Evolutionary conservation across 2,797 vertebrate genomes (phyloP).

Genomic region (Carcharodon carcharias): DNA sequence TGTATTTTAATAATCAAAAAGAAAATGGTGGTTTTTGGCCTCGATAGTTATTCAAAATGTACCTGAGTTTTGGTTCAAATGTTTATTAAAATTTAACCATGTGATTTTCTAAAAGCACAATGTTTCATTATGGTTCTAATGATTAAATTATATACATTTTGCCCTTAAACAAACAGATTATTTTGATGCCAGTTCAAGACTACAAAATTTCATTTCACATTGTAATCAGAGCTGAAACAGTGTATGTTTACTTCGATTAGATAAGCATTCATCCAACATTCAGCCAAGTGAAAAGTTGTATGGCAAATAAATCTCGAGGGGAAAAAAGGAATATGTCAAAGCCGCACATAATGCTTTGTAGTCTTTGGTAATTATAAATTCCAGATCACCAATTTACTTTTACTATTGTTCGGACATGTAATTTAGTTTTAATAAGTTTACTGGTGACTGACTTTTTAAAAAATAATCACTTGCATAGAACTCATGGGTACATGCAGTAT

Average conservation of each 20-base stretch:
- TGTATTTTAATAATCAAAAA: not conserved
- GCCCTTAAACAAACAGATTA: not conserved
- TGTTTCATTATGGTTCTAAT: not conserved
- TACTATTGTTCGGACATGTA: not conserved
- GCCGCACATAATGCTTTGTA: not conserved
- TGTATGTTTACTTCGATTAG: not conserved
- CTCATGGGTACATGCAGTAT: not conserved
- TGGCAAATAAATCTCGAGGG: not conserved
- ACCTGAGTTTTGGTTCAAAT: not conserved
- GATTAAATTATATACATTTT: not conserved
- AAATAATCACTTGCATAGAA: not conserved
- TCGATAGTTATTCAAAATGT: not conserved
- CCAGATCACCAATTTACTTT: not conserved
- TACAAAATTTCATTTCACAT: not conserved
- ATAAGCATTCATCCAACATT: not conserved
- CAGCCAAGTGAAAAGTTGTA: not conserved
- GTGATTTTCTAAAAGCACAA: not conserved
- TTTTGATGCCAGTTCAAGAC: not conserved
- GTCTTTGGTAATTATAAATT: not conserved
- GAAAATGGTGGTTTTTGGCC: not conserved
- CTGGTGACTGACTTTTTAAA: not conserved
- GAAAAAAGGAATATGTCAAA: not conserved
- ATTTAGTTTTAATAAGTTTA: not conserved
- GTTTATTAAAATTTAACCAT: not conserved
- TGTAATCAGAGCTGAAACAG: not conserved